Conservation (phyloP, 2,113 vertebrate species). For the Protobothrops flavoviridis region DNA sequence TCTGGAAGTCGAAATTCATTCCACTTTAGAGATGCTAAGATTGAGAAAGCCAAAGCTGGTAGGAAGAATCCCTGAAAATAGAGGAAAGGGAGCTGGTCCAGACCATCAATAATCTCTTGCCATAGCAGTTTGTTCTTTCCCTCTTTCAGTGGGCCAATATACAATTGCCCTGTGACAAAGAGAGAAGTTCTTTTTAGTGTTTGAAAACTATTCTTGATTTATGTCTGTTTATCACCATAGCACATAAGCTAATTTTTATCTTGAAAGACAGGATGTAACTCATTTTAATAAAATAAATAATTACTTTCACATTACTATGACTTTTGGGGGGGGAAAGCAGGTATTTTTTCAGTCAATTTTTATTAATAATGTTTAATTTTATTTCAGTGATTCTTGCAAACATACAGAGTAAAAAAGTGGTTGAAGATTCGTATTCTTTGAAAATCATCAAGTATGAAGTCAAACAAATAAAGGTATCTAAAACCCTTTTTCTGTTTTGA, state of each 20-base stretch:
- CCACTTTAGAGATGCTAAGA: too few relatives aligned
- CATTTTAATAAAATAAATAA: background rate
- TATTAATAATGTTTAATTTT: background rate
- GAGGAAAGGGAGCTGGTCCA: background rate
- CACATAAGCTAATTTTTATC: background rate
- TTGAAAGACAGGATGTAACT: background rate
- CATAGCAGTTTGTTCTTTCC: background rate
- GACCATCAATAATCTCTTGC: background rate
- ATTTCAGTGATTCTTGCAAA: slow-evolving; percentile 85
- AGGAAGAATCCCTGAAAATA: background rate
- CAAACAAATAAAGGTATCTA: slow-evolving; percentile 94
- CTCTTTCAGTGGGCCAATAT: background rate
- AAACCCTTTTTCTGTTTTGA: slow-evolving; percentile 50
- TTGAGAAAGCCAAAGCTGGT: too few relatives aligned
- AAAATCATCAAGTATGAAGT: slow-evolving; percentile 93
- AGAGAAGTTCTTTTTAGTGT: background rate
- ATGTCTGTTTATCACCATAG: background rate
- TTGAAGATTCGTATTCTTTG: slow-evolving; percentile 79
- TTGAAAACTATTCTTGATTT: background rate
- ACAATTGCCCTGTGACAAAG: background rate
- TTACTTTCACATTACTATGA: background rate
- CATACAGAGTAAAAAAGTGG: slow-evolving; percentile 86
- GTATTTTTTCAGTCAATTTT: background rate
- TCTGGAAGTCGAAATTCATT: too few relatives aligned
- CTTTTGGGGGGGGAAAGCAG: background rate